A percentile compares a stretch with the other conserved stretches of the same genome.
These are phyloP conservation scores for Eristalinus sepulchralis DNA, from an alignment of 2,888 invertebrate species.

Conservation along the genomic window DNA sequence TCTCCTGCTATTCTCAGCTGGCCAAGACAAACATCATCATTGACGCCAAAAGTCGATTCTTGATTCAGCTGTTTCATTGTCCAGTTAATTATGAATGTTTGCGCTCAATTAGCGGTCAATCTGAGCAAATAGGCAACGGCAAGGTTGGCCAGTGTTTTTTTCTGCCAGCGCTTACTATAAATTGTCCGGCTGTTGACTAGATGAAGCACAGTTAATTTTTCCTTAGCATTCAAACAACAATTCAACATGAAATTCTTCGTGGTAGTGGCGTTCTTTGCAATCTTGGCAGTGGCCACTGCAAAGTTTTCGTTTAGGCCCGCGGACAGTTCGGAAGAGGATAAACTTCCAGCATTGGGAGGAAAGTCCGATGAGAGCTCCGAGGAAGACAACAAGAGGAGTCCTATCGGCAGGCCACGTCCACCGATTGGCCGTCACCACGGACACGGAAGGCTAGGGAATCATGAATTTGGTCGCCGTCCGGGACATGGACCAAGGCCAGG, in stretches of 20 bases:
- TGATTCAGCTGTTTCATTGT: background rate
- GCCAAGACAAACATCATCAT: background rate
- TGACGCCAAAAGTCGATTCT: background rate
- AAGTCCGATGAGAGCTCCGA: slow-evolving; percentile 22
- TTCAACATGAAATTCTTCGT: slow-evolving; percentile 49
- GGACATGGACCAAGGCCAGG: background rate
- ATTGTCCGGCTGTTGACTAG: background rate
- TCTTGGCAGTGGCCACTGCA: slow-evolving; percentile 37
- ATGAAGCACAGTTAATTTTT: slow-evolving; percentile 21
- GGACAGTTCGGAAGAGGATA: slow-evolving; percentile 10
- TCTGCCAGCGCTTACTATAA: slow-evolving; percentile 19
- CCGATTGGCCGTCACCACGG: background rate
- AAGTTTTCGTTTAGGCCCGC: background rate
- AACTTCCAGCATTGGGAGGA: background rate
- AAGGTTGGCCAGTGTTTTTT: background rate
- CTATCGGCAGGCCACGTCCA: background rate
- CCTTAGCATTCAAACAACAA: background rate
- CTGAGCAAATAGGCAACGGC: slow-evolving; percentile 1
- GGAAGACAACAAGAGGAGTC: background rate
- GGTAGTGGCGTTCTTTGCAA: slow-evolving; percentile 35
- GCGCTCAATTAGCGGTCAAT: background rate
- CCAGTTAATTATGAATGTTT: slow-evolving; percentile 10
- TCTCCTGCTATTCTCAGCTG: background rate
- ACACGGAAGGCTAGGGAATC: slow-evolving; percentile 1
- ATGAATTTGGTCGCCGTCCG: background rate